Evolutionary conservation across 2,797 vertebrate species (phyloP), one percentile per base, ranked within the genome.

Genomic region (Acanthurus lineatus): DNA sequence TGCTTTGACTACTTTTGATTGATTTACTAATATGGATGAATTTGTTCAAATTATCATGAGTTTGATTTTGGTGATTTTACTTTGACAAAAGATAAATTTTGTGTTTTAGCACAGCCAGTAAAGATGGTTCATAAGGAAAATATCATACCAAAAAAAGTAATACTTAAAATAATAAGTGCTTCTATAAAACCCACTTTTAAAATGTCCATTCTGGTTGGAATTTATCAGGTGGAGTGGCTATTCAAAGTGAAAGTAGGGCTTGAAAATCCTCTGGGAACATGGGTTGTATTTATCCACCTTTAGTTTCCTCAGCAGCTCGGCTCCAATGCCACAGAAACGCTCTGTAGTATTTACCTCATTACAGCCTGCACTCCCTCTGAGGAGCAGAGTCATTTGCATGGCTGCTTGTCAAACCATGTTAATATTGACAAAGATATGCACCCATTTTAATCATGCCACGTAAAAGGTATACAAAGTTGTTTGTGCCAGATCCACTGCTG

Each of bases 341-440:
- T 22, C 52, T 35, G 76, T 76, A 70, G 79, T 83, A 77, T 89
- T 88, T 88, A 84, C 77, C 83, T 93, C 87, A 71, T 86, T 73
- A 82, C 68, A 66, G 69, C 45, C 69, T 72, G 54, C 71, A 20
- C 64, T 63, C 77, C 75, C 80, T 88, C 90, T 54, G 72, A 76
- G 79, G 85, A 86, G 75, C 73, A 9, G 38, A 78, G 66, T 81
- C 85, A 81, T 91, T 84, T 85, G 79, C 90, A 78, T 85, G 62
- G 76, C 79, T 74, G 86, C 85, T 80, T 73, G 86, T 89, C 87
- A 76, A 83, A 69, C 76, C 78, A 49, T 63, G 77, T 87, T 90
- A 84, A 91, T 88, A 89, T 88, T 91, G 92, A 93, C 90, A 87
- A 82, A 89, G 85, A 92, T 88, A 76, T 86, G 70, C 82, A 73